These are phyloP conservation scores for Drosophila grimshawi DNA, from an alignment of 1,140 invertebrate species.

Conservation along the genomic window DNA sequence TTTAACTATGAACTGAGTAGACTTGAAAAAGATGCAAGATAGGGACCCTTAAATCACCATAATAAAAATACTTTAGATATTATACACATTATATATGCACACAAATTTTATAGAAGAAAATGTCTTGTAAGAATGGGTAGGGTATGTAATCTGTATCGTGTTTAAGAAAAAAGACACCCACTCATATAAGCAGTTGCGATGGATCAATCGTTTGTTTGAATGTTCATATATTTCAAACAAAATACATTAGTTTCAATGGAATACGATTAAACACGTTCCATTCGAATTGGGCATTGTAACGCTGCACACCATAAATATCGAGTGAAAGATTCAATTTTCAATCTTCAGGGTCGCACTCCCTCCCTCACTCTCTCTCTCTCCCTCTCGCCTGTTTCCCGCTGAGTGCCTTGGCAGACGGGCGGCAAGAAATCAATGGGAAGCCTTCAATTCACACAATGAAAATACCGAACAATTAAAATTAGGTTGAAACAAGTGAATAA, in stretches of 20 bases:
- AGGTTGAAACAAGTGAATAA: conserved; percentile 41
- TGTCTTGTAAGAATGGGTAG: no score
- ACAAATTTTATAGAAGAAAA: no score
- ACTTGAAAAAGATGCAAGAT: no score
- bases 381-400: background rate
- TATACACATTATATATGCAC: no score
- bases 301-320: conserved; percentile 12
- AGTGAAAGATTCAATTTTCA: background rate
- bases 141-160: no score
- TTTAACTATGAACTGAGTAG: no score
- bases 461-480: conserved; percentile 26
- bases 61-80: no score
- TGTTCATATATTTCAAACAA: conserved; percentile 9
- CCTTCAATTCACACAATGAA: conserved; percentile 34
- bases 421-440: conserved; percentile 29
- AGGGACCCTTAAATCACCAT: no score
- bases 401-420: background rate
- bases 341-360: conserved; percentile 26
- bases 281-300: background rate
- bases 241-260: background rate
- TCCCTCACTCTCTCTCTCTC: background rate
- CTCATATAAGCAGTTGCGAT: background rate
- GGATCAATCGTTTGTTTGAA: conserved; percentile 15
- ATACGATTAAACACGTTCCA: conserved; percentile 11
- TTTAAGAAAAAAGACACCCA: background rate